Evolutionary conservation across 2,888 invertebrate genomes (phyloP).

Genomic region (Smittia aterrima): DNA sequence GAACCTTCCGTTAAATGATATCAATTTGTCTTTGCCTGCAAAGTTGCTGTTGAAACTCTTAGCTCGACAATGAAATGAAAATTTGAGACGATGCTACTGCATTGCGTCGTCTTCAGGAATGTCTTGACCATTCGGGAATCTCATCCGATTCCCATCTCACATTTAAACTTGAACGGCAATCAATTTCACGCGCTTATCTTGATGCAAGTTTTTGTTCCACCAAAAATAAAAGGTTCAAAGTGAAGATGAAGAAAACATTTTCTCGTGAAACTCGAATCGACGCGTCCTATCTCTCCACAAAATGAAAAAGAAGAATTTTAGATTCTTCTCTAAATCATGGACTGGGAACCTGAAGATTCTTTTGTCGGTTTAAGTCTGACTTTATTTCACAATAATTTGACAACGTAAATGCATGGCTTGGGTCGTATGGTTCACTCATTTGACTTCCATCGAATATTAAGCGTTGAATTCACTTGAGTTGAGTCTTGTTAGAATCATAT

Average conservation of each 20-base stretch:
- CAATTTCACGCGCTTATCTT: slow-evolving; percentile 20
- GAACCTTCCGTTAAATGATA: slow-evolving; percentile 2
- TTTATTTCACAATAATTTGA: neutral
- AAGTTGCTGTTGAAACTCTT: slow-evolving; percentile 6
- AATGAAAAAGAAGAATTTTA: neutral
- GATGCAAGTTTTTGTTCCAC: neutral
- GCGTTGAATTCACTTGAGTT: too few species aligned
- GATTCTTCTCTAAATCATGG: neutral
- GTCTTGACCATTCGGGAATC: neutral
- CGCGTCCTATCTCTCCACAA: neutral
- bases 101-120: neutral
- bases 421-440: neutral
- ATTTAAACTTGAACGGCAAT: slow-evolving; percentile 5
- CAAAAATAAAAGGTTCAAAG: neutral
- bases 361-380: neutral
- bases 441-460: too few species aligned
- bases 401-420: neutral
- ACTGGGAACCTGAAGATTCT: neutral
- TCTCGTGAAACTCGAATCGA: neutral
- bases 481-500: too few species aligned
- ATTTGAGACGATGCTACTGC: neutral
- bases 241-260: neutral
- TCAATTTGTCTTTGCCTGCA: slow-evolving; percentile 14
- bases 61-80: neutral
- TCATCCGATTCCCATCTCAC: neutral